Base-by-base conservation (phyloP, 2,113 vertebrate genomes). In the Corythoichthys haematopterus region DNA sequence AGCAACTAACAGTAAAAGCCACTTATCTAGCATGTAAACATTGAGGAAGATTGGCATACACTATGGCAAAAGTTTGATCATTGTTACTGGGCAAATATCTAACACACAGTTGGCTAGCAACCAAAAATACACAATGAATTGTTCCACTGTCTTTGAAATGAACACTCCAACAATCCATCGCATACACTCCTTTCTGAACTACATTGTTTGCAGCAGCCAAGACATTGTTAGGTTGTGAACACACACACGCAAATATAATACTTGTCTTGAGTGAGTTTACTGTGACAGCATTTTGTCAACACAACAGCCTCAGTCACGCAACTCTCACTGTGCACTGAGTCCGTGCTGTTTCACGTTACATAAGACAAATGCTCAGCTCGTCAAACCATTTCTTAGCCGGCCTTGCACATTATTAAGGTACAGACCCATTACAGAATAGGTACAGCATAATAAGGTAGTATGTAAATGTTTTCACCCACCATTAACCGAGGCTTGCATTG, bases 301-400 rank as follows among this genome's bases (percentile, higher is more conserved):
- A 79, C 80, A 81, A 79, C 69, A 66, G 77, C 63, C 79, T 68
- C 74, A 77, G 77, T 78, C 79, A 85, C 43, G 40, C 72, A 76
- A 40, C 70, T 60, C 67, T 82, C 74, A 11, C 60, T 83, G 77
- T 84, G 47, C 55, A 70, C 66, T 66, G 55, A 51, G 68, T 76
- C 61, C 47, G 61, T 62, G 65, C 65, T 77, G 72, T 68, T 70
- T 56, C 55, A 1, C 65, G 74, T 86, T 66, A 81, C 71, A 43
- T 46, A 77, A 48, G 28, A 73, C 69, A 64, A 78, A 73, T 48
- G 36, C 33, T 13, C 35, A 3, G 1, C 20, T 38, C 47, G 69
- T 55, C 50, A 2, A 60, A 66, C 72, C 38, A 12, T 66, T 74
- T 66, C 69, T 28, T 36, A 55, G 10, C 37, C 36, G 51, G 52